Evolutionary conservation across 2,797 vertebrate species (phyloP).

Genomic region (Muraenolepis orangiensis): DNA sequence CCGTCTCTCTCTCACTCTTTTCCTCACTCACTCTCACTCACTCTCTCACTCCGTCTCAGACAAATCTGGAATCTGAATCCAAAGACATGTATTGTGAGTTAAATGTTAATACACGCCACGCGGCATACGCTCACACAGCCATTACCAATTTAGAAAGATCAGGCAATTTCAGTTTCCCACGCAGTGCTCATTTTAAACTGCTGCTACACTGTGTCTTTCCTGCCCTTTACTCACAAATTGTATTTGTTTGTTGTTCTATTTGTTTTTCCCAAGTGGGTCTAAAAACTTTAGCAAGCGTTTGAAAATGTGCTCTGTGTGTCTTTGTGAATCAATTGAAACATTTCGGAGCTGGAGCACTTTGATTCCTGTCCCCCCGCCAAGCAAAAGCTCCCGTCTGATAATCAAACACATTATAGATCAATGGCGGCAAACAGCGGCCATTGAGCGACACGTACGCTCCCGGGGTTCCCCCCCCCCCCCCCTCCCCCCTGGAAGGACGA

Average conservation of each 20-base stretch:
- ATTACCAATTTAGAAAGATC: neutral
- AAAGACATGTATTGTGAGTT: no score
- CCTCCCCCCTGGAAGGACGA: no score
- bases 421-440: conserved; percentile 42
- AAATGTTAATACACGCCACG: neutral
- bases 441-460: conserved; percentile 41
- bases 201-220: neutral
- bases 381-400: conserved; percentile 53
- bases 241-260: neutral
- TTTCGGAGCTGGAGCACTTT: neutral
- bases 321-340: neutral
- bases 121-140: no score
- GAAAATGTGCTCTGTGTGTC: neutral
- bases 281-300: neutral
- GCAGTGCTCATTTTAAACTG: neutral
- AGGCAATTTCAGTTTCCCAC: neutral
- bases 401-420: conserved; percentile 56
- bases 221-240: neutral
- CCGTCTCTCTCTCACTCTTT: no score
- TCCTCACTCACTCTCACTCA: no score
- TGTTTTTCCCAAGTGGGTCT: neutral
- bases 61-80: no score
- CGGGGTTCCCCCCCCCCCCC: no score
- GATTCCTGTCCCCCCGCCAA: conserved; percentile 42
- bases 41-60: no score